Evolutionary conservation across 2,888 invertebrate species (phyloP).

Genomic region (Calameuta filiformis): DNA sequence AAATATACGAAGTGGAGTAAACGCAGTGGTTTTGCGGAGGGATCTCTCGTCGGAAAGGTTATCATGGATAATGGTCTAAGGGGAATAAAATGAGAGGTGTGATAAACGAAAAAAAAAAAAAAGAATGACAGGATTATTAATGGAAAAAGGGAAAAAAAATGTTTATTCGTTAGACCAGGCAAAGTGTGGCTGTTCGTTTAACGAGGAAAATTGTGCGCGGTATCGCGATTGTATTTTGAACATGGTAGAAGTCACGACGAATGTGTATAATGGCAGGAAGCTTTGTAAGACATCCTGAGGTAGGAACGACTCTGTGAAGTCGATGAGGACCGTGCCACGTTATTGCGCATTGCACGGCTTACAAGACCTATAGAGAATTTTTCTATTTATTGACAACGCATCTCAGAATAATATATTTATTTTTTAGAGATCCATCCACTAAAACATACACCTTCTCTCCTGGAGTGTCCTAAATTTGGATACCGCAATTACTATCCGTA

Average conservation of each 20-base stretch:
- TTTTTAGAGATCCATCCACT: conserved; percentile 11
- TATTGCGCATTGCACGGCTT: neutral
- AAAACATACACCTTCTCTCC: conserved; percentile 11
- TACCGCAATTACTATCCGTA: conserved; percentile 11
- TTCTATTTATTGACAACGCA: conserved; percentile 21
- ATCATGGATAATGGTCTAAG: neutral
- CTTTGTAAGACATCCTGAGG: neutral
- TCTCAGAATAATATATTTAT: conserved; percentile 22
- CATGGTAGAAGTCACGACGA: neutral
- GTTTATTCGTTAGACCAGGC: too few species aligned
- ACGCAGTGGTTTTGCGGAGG: neutral
- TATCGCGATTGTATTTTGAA: neutral
- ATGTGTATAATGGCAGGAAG: neutral
- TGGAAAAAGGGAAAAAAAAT: neutral
- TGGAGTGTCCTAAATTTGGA: conserved; percentile 15
- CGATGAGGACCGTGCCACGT: neutral
- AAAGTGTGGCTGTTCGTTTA: neutral
- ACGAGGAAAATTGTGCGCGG: neutral
- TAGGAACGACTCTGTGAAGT: neutral
- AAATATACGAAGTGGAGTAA: neutral
- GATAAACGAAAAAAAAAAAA: neutral
- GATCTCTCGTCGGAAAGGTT: neutral
- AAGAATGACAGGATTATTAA: neutral
- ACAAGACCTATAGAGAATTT: neutral
- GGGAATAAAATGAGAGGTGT: neutral